phyloP scores from a whole-genome alignment of 1,140 invertebrate genomes.

The Saxidomus purpurata region DNA sequence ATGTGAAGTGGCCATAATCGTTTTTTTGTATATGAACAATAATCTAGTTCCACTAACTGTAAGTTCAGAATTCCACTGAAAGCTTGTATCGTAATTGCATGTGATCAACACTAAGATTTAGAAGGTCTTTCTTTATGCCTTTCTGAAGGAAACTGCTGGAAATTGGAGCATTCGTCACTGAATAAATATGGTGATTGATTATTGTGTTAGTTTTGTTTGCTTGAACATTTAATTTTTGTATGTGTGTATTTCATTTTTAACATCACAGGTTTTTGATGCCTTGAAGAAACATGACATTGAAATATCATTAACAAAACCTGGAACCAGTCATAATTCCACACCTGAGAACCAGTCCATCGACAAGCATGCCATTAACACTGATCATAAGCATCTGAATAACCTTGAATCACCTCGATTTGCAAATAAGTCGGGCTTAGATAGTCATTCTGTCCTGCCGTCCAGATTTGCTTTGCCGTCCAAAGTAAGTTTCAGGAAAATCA shows the following conservation, averaged over 20 bases:
- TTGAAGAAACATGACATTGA: constrained; percentile 57
- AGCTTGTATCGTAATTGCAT: too few species aligned
- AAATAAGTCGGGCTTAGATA: constrained; percentile 66
- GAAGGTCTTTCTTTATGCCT: too few species aligned
- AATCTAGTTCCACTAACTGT: too few species aligned
- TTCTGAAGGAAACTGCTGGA: too few species aligned
- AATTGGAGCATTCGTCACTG: too few species aligned
- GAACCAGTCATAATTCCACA: constrained; percentile 37
- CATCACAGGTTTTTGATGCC: constrained; percentile 40
- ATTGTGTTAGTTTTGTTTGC: not conserved
- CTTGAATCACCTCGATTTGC: constrained; percentile 50
- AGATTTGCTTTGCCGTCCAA: constrained; percentile 73
- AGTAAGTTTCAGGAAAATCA: constrained; percentile 58
- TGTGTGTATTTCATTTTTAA: constrained; percentile 43
- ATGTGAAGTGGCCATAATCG: too few species aligned
- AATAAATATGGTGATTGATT: not conserved
- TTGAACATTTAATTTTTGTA: not conserved
- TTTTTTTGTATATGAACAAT: too few species aligned
- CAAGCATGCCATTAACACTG: constrained; percentile 57
- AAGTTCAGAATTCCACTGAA: too few species aligned
- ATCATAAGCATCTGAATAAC: constrained; percentile 59
- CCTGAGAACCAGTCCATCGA: constrained; percentile 40
- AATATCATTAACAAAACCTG: constrained; percentile 41
- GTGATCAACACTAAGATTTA: too few species aligned
- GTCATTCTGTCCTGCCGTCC: constrained; percentile 68